phyloP scores from a whole-genome alignment of 2,113 vertebrate genomes.

The Strigops habroptila region DNA sequence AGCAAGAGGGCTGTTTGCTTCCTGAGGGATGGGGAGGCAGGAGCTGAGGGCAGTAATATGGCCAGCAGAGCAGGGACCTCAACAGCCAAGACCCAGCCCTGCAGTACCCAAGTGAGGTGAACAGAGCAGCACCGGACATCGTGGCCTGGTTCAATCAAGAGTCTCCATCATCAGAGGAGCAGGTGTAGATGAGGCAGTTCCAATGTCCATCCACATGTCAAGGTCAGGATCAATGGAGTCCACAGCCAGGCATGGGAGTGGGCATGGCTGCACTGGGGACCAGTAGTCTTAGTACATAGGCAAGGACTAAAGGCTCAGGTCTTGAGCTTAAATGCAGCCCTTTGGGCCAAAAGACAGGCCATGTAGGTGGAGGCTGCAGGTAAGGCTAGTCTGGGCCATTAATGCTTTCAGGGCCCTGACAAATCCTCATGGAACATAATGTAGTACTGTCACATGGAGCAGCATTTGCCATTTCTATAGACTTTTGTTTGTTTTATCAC shows the following conservation, averaged over 20 bases:
- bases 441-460: neutral
- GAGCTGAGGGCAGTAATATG: neutral
- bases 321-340: neutral
- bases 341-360: neutral
- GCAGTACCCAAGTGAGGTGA: fast-evolving
- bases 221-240: neutral
- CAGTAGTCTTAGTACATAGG: neutral
- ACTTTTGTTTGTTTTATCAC: neutral
- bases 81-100: neutral
- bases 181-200: neutral
- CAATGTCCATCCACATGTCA: neutral
- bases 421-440: neutral
- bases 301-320: neutral
- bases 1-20: neutral
- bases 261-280: fast-evolving
- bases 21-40: fast-evolving
- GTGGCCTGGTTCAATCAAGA: neutral
- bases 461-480: neutral
- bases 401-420: neutral
- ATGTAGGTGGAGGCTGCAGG: neutral
- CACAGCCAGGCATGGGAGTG: fast-evolving
- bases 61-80: neutral
- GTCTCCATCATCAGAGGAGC: neutral
- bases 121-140: neutral
- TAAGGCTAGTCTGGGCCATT: neutral